phyloP scores from a whole-genome alignment of 2,888 invertebrate species.

The Drosophila lutescens region DNA sequence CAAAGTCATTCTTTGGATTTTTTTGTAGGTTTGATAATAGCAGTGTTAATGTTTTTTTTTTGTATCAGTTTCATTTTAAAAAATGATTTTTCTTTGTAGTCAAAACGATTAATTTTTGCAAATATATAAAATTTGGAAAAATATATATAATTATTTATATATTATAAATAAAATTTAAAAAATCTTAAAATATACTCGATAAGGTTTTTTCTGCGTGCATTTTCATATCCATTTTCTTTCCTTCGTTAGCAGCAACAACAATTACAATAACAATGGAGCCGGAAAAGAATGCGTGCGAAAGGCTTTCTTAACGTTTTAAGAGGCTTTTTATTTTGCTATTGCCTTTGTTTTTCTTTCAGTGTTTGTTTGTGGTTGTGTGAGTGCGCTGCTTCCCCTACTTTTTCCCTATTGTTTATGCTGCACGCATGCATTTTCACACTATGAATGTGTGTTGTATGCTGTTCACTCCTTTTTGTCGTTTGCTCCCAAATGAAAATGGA shows the following conservation, averaged over 20 bases:
- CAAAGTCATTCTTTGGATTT: no score
- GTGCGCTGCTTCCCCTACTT: neutral
- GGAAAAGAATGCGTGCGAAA: slow-evolving; percentile 11
- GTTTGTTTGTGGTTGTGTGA: slow-evolving; percentile 5
- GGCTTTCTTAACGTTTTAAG: neutral
- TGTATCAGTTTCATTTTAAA: no score
- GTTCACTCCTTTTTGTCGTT: slow-evolving; percentile 2
- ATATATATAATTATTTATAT: no score
- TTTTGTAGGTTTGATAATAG: no score
- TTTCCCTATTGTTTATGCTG: slow-evolving; percentile 9
- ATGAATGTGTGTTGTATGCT: neutral
- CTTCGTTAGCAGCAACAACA: neutral
- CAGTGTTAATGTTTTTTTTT: no score
- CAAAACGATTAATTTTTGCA: no score
- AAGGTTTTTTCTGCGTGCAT: neutral
- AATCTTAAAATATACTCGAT: no score
- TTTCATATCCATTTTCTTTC: neutral
- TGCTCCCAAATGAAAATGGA: neutral
- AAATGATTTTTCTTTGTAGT: no score
- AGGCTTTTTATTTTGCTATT: slow-evolving; percentile 28
- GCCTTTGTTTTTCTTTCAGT: slow-evolving; percentile 19
- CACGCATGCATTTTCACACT: slow-evolving; percentile 6
- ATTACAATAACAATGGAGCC: slow-evolving; percentile 14
- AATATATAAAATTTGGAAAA: no score
- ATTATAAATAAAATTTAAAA: no score